Conservation (phyloP, 1,140 invertebrate genomes). For the Drosophila micromelanica region DNA sequence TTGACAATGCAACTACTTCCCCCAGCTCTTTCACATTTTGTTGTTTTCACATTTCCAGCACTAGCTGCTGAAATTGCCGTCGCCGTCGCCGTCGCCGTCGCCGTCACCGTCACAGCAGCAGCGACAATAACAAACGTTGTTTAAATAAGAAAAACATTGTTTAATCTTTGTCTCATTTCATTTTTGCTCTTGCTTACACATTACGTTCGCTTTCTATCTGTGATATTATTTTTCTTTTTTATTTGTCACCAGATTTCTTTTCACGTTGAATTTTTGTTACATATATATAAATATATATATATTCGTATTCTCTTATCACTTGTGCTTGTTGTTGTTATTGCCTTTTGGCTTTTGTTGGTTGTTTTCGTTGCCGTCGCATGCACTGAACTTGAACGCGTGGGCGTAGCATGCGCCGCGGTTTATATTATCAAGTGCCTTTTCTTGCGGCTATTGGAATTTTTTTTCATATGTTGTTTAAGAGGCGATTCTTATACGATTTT, state of each 20-base stretch:
- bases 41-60: constrained; percentile 49
- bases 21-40: constrained; percentile 25
- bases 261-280: constrained; percentile 73
- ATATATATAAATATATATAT: constrained; percentile 57
- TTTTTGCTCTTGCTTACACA: constrained; percentile 60
- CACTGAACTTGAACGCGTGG: constrained; percentile 69
- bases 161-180: constrained; percentile 63
- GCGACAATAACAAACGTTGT: constrained; percentile 65
- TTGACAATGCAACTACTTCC: constrained; percentile 10
- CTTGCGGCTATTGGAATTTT: constrained; percentile 74
- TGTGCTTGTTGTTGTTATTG: constrained; percentile 39
- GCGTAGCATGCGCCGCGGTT: constrained; percentile 60
- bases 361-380: constrained; percentile 42
- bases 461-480: constrained; percentile 58
- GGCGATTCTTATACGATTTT: constrained; percentile 35
- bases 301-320: constrained; percentile 62
- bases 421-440: constrained; percentile 54
- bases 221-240: constrained; percentile 47
- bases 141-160: constrained; percentile 76
- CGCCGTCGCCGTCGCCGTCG: too few species aligned
- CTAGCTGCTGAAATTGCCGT: too few species aligned
- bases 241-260: constrained; percentile 71
- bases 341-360: constrained; percentile 33
- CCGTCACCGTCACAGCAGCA: constrained; percentile 34
- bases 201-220: constrained; percentile 76